phyloP scores from a whole-genome alignment of 1,140 invertebrate species.

The Cydia splendana region DNA sequence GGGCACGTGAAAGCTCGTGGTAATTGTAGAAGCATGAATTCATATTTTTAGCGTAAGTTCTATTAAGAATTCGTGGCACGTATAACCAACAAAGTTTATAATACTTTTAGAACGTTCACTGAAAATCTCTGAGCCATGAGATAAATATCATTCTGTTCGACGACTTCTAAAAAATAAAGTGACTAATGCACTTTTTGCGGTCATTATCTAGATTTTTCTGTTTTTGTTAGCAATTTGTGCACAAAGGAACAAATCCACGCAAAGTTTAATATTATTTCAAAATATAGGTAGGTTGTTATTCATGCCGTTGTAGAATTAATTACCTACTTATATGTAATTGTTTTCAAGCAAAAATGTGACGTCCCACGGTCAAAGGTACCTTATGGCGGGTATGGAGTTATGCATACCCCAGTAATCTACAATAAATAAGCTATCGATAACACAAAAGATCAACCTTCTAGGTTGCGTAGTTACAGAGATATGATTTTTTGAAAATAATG shows the following conservation, averaged over 20 bases:
- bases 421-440: no score
- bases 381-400: no score
- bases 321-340: no score
- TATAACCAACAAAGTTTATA: constrained; percentile 21
- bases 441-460: no score
- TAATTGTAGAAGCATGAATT: constrained; percentile 6
- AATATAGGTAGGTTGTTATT: no score
- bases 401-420: no score
- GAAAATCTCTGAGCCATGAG: constrained; percentile 23
- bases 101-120: constrained; percentile 23
- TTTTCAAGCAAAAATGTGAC: no score
- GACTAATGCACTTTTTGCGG: constrained; percentile 1
- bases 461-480: no score
- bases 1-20: constrained; percentile 6
- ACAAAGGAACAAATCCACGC: neutral
- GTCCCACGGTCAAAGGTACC: no score
- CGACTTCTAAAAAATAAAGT: neutral
- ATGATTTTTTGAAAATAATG: no score
- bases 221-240: neutral
- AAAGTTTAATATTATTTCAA: neutral
- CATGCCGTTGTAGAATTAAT: no score
- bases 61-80: constrained; percentile 25
- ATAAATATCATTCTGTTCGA: neutral
- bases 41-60: constrained; percentile 19
- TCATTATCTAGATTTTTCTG: constrained; percentile 3